Conservation (phyloP, 2,113 vertebrate species). For the Alectura lathami region DNA sequence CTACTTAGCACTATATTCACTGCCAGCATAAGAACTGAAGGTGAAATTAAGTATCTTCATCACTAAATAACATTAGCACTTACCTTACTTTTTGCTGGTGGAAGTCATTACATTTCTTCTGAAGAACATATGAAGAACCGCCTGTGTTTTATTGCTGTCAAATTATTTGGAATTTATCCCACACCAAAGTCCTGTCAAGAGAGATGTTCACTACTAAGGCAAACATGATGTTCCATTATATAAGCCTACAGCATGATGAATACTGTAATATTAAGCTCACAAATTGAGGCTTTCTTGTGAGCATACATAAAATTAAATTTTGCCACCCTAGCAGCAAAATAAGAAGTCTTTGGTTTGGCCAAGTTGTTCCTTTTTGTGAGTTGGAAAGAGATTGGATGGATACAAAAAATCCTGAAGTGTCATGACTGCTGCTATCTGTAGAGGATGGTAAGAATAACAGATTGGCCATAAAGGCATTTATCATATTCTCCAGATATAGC, state of each 20-base stretch:
- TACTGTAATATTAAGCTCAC: not conserved
- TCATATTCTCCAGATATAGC: not conserved
- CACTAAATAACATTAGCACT: not conserved
- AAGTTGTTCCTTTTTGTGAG: not conserved
- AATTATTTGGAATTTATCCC: not conserved
- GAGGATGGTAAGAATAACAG: not conserved
- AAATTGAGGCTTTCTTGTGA: not conserved
- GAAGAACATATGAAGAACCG: not conserved
- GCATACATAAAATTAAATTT: not conserved
- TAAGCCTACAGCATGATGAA: not conserved
- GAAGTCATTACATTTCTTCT: not conserved
- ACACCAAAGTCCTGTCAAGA: not conserved
- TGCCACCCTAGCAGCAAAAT: not conserved
- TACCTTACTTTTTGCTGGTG: not conserved
- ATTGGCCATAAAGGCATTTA: accelerated
- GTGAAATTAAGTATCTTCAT: not conserved
- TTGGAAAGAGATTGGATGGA: not conserved
- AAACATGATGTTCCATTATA: not conserved
- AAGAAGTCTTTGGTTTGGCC: not conserved
- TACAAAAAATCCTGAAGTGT: not conserved
- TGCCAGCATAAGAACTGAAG: not conserved
- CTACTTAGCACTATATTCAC: not conserved
- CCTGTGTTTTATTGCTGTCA: not conserved
- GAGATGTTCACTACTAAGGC: not conserved
- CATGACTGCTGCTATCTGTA: not conserved